A percentile compares a stretch with the other conserved stretches of the same genome.
Evolutionary conservation across 2,888 invertebrate species (phyloP).

Genomic region (Bellardia pandia): DNA sequence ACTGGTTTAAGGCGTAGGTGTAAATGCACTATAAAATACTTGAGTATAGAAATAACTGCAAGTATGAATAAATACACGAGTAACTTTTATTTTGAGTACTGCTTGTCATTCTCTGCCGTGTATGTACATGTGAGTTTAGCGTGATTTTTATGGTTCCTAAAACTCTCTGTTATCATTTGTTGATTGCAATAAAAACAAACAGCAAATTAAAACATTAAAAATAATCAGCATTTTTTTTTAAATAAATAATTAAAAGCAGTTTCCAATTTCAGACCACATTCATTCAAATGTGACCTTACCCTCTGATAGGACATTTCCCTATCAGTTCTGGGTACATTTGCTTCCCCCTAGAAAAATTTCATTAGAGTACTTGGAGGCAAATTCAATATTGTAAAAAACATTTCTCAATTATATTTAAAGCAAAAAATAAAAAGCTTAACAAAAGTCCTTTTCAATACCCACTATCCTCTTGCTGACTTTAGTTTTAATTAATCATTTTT

Average conservation of each 20-base stretch:
- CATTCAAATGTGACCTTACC: too few species aligned
- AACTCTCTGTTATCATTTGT: conserved; percentile 23
- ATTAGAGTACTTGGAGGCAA: background rate
- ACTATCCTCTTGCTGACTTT: background rate
- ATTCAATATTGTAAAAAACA: background rate
- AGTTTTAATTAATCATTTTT: conserved; percentile 49
- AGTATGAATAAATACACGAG: too few species aligned
- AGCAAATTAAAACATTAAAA: background rate
- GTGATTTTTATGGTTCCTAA: conserved; percentile 24
- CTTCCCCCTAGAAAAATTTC: background rate
- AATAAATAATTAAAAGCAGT: background rate
- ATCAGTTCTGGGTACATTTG: too few species aligned
- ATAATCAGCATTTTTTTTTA: background rate
- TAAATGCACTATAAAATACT: too few species aligned
- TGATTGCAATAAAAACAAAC: background rate
- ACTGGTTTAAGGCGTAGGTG: too few species aligned
- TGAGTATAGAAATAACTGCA: too few species aligned
- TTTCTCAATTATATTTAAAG: background rate
- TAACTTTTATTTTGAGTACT: too few species aligned
- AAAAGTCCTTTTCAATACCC: background rate
- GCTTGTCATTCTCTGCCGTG: too few species aligned
- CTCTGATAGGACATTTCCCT: too few species aligned
- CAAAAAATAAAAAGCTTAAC: background rate
- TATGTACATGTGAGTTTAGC: background rate
- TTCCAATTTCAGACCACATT: too few species aligned